Base-by-base conservation (phyloP, 1,140 invertebrate genomes). In the Drosophila eugracilis region DNA sequence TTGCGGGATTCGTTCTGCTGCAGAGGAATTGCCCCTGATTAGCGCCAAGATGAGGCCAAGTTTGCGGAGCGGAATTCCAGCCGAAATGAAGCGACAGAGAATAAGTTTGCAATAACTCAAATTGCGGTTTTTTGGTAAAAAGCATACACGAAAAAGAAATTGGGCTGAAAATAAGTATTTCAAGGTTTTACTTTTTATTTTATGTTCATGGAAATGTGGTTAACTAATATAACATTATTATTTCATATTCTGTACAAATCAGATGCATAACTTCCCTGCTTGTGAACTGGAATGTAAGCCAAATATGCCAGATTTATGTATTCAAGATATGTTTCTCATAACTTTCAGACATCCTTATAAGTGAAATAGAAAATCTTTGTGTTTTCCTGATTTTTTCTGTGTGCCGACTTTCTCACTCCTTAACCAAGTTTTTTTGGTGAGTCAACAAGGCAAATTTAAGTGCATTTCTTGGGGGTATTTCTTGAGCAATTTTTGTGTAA, bases 391-490 rank as follows among this genome's bases (percentile, higher is more conserved):
- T 37, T 39, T 21, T 62, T n/a, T 4, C 14, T 10, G 24, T 60
- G 54, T 5, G 24, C 10, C 6, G 6, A 0, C 3, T 41, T 39
- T 41, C 30, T 22, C 30, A 32, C 60, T 41, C 21, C 26, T 67
- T 42, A 34, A 21, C 19, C 12, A 30, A 17, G 9, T 60, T 62
- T 62, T 62, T 70, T 39, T 73, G 62, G 42, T 45, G 24, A 30
- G 69, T 42, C 78, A 65, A 62, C 49, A 62, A 45, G 45, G 26
- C 47, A 67, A 52, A 76, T 37, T 58, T 58, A 57, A 80, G 66
- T 49, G 73, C 57, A 77, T 65, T 84, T 83, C 53, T 53, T 50
- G 57, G 42, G 57, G 49, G 71, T 39, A 57, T 85, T 81, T 74
- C 67, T 67, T 65, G 60, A 34, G 49, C 44, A 45, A 75, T 69